A percentile compares a stretch with the other conserved stretches of the same genome.
These are phyloP conservation scores for Griposia aprilina DNA, from an alignment of 2,888 invertebrate genomes.

Conservation along the genomic window DNA sequence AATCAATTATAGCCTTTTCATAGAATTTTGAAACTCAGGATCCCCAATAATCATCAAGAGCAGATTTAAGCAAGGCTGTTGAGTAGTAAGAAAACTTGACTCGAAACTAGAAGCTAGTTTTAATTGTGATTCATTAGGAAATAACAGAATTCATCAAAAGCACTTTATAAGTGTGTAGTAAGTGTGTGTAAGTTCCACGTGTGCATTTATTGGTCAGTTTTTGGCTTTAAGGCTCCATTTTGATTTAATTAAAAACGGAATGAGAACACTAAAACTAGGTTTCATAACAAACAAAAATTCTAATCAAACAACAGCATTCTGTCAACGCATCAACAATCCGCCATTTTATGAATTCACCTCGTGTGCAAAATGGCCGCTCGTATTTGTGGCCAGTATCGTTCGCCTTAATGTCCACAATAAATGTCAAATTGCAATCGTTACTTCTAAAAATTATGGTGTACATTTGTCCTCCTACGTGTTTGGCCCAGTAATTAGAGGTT, in stretches of 20 bases:
- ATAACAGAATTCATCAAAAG: background rate
- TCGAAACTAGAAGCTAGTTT: background rate
- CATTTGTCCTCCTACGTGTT: conserved; percentile 82
- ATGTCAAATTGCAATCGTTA: conserved; percentile 87
- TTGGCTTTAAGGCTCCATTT: background rate
- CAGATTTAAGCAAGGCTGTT: background rate
- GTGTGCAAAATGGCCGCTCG: conserved; percentile 81
- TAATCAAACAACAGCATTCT: conserved; percentile 27
- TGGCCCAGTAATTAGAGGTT: conserved; percentile 83
- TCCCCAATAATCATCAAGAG: background rate
- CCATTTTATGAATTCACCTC: conserved; percentile 84
- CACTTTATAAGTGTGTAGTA: too few species aligned
- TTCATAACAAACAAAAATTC: background rate
- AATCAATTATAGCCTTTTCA: background rate
- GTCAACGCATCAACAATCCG: conserved; percentile 70
- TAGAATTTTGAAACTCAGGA: background rate
- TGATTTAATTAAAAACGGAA: background rate
- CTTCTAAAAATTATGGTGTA: conserved; percentile 87
- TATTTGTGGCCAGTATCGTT: conserved; percentile 81
- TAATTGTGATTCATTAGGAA: background rate
- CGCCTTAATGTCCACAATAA: conserved; percentile 85
- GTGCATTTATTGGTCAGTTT: background rate
- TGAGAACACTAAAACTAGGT: background rate
- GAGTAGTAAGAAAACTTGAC: background rate
- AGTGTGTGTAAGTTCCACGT: too few species aligned